Conservation (phyloP, 2,888 invertebrate genomes). For the Maniola hyperantus region DNA sequence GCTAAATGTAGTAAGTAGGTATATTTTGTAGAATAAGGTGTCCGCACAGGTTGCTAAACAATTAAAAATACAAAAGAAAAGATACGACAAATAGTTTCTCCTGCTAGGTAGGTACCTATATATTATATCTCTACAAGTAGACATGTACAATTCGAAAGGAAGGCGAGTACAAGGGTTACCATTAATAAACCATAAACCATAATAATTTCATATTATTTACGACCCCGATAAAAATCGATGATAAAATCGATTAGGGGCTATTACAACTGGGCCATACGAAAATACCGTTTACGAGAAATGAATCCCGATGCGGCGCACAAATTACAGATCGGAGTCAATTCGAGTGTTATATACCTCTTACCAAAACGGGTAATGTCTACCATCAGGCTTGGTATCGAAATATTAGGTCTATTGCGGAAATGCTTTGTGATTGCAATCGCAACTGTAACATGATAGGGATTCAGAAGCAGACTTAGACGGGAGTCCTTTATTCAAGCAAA, state of each 20-base stretch:
- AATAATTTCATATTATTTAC: constrained; percentile 17
- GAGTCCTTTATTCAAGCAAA: no score
- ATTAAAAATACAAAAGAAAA: no score
- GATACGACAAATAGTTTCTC: no score
- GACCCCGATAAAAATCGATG: constrained; percentile 23
- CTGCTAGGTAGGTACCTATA: no score
- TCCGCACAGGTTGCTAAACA: no score
- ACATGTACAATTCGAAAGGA: neutral
- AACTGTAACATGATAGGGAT: neutral
- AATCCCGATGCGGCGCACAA: constrained; percentile 42
- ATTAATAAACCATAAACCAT: constrained; percentile 24
- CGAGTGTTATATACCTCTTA: constrained; percentile 23
- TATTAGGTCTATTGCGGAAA: constrained; percentile 16
- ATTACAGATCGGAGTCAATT: constrained; percentile 42
- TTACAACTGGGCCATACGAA: constrained; percentile 44
- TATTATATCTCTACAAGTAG: no score
- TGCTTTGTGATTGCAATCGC: neutral
- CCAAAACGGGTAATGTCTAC: constrained; percentile 23
- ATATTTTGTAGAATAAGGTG: no score
- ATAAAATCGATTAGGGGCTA: constrained; percentile 41
- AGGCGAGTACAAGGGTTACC: constrained; percentile 4
- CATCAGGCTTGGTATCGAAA: constrained; percentile 16
- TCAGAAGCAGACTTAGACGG: no score
- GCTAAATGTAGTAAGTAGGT: no score
- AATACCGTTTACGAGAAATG: constrained; percentile 40